A percentile compares a stretch with the other conserved stretches of the same genome.
Evolutionary conservation across 2,113 vertebrate species (phyloP).

Genomic region (Sander lucioperca): DNA sequence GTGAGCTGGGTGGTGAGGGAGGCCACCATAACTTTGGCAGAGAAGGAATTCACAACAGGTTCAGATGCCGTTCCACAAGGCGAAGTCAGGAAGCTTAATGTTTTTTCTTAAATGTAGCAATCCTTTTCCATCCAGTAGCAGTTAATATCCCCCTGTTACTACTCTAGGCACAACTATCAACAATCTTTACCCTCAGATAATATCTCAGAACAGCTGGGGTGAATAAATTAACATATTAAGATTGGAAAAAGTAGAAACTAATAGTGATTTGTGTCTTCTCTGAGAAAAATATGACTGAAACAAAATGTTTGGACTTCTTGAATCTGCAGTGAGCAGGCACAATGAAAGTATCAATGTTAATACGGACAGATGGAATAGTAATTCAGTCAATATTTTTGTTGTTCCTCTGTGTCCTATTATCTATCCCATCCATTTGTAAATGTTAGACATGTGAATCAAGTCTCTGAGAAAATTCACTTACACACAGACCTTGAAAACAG

Average conservation of each 20-base stretch:
- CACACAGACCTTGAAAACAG: neutral
- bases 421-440: neutral
- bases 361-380: neutral
- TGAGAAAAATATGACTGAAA: slow-evolving; percentile 33
- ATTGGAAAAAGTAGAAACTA: slow-evolving; percentile 29
- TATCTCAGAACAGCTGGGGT: slow-evolving; percentile 40
- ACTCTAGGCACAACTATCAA: slow-evolving; percentile 45
- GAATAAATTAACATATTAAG: slow-evolving; percentile 62
- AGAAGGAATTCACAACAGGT: slow-evolving; percentile 75
- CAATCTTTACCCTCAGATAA: slow-evolving; percentile 51
- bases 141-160: slow-evolving; percentile 60
- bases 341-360: neutral
- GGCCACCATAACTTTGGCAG: slow-evolving; percentile 52
- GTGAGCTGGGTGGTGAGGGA: slow-evolving; percentile 46
- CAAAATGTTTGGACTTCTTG: slow-evolving; percentile 24
- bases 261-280: slow-evolving; percentile 28
- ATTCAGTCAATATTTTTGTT: neutral
- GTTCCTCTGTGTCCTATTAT: neutral
- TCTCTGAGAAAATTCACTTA: neutral
- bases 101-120: slow-evolving; percentile 66
- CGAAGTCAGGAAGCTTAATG: slow-evolving; percentile 70
- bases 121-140: slow-evolving; percentile 68
- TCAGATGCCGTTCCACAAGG: slow-evolving; percentile 62
- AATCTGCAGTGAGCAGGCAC: neutral
- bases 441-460: slow-evolving; percentile 2